Base-by-base conservation (phyloP, 2,797 vertebrate genomes). In the Enteromius viviparus region DNA sequence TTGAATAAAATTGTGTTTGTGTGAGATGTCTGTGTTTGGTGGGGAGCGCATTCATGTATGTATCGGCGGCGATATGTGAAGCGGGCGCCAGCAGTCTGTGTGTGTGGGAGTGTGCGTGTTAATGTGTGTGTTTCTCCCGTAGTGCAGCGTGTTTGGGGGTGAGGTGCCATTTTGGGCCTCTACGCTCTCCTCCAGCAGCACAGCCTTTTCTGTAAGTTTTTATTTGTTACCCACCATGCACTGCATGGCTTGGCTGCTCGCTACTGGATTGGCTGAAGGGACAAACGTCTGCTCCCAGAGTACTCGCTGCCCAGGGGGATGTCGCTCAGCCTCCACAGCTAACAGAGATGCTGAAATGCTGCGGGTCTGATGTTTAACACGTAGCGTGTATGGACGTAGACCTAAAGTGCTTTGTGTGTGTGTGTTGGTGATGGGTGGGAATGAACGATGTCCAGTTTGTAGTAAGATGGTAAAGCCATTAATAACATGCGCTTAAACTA, bases 191-290 rank as follows among this genome's bases (percentile, higher is more conserved):
- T 91, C 92, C 91, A 92, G 92, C 91, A 92, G 94, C 91, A 91
- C 91, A 90, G 83, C 91, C 86, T 80, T 91, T 64, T 89, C 92
- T 92, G 94, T 95, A 95, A 95, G 94, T 94, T 79, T 66, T 68
- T 45, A 17, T 89, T 65, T 53, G 89, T 86, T 86, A 91, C 91
- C 90, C 89, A 88, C 86, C 92, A 91, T 91, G 94, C 93, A 93
- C 91, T 94, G 94, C 94, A 95, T 91, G 92, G 93, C 93, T 94
- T 91, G 92, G 91, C 92, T 94, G 93, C 92, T 91, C 78, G 87
- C 92, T 93, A 88, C 75, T 26, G 89, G 88, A 84, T 88, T 75
- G 83, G 79, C 76, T 71, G 69, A 51, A 85, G 32, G 85, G 85
- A 64, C 49, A 45, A 69, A 23, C 51, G 84, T 84, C 78, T 58